phyloP scores from a whole-genome alignment of 1,140 invertebrate genomes.

The Anastrepha obliqua region DNA sequence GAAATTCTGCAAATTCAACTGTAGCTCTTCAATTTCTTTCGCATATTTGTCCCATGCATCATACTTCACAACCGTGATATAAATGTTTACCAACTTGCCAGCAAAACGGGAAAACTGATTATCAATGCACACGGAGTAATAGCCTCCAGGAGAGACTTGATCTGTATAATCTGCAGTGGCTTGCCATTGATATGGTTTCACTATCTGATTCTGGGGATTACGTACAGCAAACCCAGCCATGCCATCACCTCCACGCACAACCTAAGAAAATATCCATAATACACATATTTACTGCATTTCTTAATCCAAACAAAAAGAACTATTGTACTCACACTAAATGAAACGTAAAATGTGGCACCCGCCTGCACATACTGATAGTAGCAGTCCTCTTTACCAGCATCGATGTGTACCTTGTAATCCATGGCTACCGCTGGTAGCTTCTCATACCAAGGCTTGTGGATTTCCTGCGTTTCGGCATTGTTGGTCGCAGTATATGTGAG shows the following conservation, averaged over 20 bases:
- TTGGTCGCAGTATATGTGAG: constrained; percentile 44
- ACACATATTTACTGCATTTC: background rate
- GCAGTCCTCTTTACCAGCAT: constrained; percentile 95
- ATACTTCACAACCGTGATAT: constrained; percentile 94
- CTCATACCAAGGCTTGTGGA: constrained; percentile 81
- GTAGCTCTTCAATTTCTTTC: constrained; percentile 90
- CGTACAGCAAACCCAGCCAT: constrained; percentile 94
- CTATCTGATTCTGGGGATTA: constrained; percentile 87
- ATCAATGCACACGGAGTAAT: constrained; percentile 95
- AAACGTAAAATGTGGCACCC: constrained; percentile 94
- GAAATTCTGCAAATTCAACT: constrained; percentile 92
- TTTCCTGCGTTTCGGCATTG: constrained; percentile 63
- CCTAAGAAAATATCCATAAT: constrained; percentile 74
- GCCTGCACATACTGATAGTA: constrained; percentile 94
- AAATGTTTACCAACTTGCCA: constrained; percentile 93
- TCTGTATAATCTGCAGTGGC: constrained; percentile 91
- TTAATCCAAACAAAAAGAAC: constrained; percentile 15
- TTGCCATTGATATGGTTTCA: constrained; percentile 93
- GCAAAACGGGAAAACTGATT: constrained; percentile 96
- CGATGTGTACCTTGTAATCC: constrained; percentile 96
- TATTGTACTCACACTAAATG: constrained; percentile 85
- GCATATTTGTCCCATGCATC: constrained; percentile 95
- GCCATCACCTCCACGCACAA: constrained; percentile 91
- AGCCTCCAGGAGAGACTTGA: constrained; percentile 84
- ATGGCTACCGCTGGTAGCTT: constrained; percentile 91